Conservation (phyloP, 1,140 invertebrate species). For the Zaprionus lachaisei region DNA sequence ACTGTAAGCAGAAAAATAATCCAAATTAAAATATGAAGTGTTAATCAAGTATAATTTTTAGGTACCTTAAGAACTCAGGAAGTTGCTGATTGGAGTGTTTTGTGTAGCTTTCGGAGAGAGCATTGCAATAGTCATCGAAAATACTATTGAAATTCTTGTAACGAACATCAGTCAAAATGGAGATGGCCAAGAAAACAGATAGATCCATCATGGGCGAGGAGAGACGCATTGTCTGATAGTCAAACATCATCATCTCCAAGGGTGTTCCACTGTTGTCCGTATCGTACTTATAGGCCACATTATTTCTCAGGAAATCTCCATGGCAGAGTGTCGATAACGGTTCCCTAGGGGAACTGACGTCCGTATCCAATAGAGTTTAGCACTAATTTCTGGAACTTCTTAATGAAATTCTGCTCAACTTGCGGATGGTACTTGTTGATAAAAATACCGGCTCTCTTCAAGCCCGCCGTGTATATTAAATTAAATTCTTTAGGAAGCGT, state of each 20-base stretch:
- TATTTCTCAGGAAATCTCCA: conserved; percentile 80
- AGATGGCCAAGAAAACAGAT: conserved; percentile 56
- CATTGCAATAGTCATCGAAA: conserved; percentile 68
- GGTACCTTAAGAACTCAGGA: conserved; percentile 67
- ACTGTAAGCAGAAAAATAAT: conserved; percentile 19
- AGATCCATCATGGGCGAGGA: conserved; percentile 82
- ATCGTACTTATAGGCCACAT: conserved; percentile 74
- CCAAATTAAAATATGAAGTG: background rate
- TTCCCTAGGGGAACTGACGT: conserved; percentile 58
- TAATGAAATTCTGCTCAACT: conserved; percentile 62
- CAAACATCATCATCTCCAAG: conserved; percentile 79
- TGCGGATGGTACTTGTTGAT: conserved; percentile 49
- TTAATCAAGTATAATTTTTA: background rate
- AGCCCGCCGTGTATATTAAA: background rate
- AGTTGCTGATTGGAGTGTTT: conserved; percentile 32
- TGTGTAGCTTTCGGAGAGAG: conserved; percentile 51
- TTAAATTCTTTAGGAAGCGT: conserved; percentile 33
- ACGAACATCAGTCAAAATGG: conserved; percentile 62
- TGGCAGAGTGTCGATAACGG: conserved; percentile 76
- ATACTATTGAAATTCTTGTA: conserved; percentile 64
- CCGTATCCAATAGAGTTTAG: conserved; percentile 38
- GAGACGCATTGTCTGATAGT: conserved; percentile 75
- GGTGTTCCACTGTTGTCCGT: conserved; percentile 52
- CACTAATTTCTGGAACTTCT: conserved; percentile 42
- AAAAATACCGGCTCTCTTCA: conserved; percentile 32